These are phyloP conservation scores for Meandrusa payeni DNA, from an alignment of 2,888 invertebrate genomes.

Conservation along the genomic window DNA sequence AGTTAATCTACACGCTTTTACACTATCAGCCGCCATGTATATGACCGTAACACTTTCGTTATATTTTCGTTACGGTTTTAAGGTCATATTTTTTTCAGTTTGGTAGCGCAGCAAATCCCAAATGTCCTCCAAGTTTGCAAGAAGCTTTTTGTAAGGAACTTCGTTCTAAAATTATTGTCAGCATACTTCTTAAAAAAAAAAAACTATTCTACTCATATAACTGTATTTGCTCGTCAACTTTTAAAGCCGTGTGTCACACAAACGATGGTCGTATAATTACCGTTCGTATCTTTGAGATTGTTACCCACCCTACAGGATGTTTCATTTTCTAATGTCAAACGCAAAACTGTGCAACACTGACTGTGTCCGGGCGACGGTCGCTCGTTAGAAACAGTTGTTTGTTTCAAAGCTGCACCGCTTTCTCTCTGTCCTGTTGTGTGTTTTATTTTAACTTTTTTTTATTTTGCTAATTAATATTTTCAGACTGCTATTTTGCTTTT, in stretches of 20 bases:
- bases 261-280: slow-evolving; percentile 37
- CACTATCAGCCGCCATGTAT: too few relatives aligned
- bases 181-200: too few relatives aligned
- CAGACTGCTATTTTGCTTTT: slow-evolving; percentile 9
- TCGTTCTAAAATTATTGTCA: too few relatives aligned
- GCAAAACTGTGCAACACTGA: slow-evolving; percentile 29
- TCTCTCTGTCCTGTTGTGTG: slow-evolving; percentile 2
- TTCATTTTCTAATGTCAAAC: slow-evolving; percentile 53
- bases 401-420: slow-evolving; percentile 16
- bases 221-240: slow-evolving; percentile 1
- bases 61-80: too few relatives aligned
- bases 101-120: too few relatives aligned
- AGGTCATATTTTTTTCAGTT: too few relatives aligned
- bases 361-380: slow-evolving; percentile 5
- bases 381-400: slow-evolving; percentile 16
- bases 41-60: too few relatives aligned
- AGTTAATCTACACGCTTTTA: too few relatives aligned
- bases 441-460: slow-evolving; percentile 7
- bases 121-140: too few relatives aligned
- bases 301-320: slow-evolving; percentile 36
- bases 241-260: slow-evolving; percentile 17
- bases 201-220: too few relatives aligned
- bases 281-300: slow-evolving; percentile 46
- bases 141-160: too few relatives aligned
- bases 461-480: slow-evolving; percentile 20